Base-by-base conservation (phyloP, 2,888 invertebrate genomes). In the Autographa pulchrina region DNA sequence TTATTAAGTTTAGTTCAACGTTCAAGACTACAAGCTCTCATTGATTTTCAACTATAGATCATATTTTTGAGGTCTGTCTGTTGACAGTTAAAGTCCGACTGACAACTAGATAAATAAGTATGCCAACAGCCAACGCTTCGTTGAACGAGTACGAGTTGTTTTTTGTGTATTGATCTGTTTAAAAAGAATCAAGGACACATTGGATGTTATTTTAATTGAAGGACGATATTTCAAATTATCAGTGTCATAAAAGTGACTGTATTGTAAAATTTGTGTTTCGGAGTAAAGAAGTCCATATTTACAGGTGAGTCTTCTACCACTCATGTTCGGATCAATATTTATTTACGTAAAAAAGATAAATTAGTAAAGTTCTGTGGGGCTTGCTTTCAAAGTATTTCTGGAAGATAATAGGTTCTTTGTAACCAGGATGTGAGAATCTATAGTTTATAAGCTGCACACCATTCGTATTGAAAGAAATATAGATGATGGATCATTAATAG, bases 81-180 rank as follows among this genome's bases (percentile, higher is more conserved):
- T 32, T 59, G 32, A 59, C 31, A 59, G 59, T 7, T 32, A 59
- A 59, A 32, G 2, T 64, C 48, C 18, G 9, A 35, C 38, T 68
- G 68, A 62, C 69, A 69, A 60, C n/a, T 61, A 60, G 18, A 67
- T 56, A 77, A 62, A 48, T 77, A 74, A 48, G 74, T 73, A 78
- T 80, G 80, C 75, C 82, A 81, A 81, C 82, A 83, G 80, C 75
- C 82, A 81, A 81, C 82, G 83, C 75, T 83, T 86, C 82, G 85
- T 85, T 79, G 80, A 85, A 77, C 74, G 80, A 83, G 35, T 35
- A 35, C 25, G 8, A 38, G 78, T 86, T 86, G 84, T 87, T 88
- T 82, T 88, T 88, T 87, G 86, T 89, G 85, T 90, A 90, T 90
- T 87, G 89, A 90, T 89, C 75, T 83, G 75, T 80, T 6, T 70